Percentiles rank a stretch among this genome's conserved stretches.
Evolutionary conservation across 2,113 vertebrate genomes (phyloP).

Genomic region (Trogon surrucura): DNA sequence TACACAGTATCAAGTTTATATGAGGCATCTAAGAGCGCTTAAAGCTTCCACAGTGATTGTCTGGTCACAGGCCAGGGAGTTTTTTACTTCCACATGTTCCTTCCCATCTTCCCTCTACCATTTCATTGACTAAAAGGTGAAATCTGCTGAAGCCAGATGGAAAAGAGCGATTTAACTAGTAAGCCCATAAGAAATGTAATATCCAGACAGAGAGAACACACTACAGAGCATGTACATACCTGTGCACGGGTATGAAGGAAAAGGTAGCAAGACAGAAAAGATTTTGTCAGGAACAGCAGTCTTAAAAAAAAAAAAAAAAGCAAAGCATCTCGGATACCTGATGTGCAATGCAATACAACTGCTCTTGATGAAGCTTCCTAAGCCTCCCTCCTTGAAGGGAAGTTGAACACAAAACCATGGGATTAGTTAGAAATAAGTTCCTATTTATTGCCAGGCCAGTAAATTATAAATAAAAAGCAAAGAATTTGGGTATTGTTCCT

Average conservation of each 20-base stretch:
- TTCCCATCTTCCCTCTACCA: not conserved
- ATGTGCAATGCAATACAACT: not conserved
- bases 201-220: not conserved
- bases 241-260: not conserved
- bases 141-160: not conserved
- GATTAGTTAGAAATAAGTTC: not conserved
- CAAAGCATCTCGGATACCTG: not conserved
- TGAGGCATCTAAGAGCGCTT: not conserved
- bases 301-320: not conserved
- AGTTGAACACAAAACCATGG: not conserved
- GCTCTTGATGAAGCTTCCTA: not conserved
- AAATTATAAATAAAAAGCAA: not conserved
- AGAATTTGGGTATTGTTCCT: not conserved
- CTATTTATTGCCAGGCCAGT: not conserved
- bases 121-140: not conserved
- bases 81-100: not conserved
- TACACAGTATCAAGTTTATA: not conserved
- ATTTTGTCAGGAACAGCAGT: not conserved
- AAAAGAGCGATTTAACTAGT: not conserved
- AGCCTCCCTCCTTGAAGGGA: not conserved
- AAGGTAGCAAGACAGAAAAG: not conserved
- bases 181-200: not conserved
- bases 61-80: not conserved
- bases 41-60: not conserved
- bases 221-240: not conserved